Evolutionary conservation across 1,140 invertebrate genomes (phyloP).

Genomic region (Stegodyphus mimosarum): DNA sequence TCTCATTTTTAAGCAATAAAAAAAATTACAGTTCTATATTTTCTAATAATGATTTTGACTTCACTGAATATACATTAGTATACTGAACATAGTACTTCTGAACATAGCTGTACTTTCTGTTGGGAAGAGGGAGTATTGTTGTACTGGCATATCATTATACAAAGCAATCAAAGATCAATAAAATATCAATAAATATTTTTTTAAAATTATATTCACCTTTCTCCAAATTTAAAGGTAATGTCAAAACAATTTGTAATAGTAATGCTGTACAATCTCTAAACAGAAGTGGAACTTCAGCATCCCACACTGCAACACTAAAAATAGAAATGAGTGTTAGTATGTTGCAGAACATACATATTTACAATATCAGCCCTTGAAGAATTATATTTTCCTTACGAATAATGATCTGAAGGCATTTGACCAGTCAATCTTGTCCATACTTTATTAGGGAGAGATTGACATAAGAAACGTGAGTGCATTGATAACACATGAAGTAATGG

Average conservation of each 20-base stretch:
- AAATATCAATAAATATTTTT: not conserved
- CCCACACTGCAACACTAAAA: slow-evolving; percentile 66
- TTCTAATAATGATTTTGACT: no score
- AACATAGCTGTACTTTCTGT: not conserved
- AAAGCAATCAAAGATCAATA: not conserved
- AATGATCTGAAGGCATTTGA: slow-evolving; percentile 31
- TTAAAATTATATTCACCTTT: slow-evolving; percentile 75
- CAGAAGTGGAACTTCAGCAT: slow-evolving; percentile 82
- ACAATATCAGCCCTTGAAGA: not conserved
- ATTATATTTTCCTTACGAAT: slow-evolving; percentile 11
- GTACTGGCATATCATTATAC: not conserved
- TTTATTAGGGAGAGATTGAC: not conserved
- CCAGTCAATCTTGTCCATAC: slow-evolving; percentile 34
- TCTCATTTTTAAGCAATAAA: no score
- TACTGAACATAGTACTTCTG: not conserved
- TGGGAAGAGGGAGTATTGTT: not conserved
- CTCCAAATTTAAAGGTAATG: slow-evolving; percentile 86
- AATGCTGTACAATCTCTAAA: slow-evolving; percentile 85
- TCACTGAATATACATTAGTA: not conserved
- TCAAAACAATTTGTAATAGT: slow-evolving; percentile 85
- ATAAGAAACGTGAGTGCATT: slow-evolving; percentile 31
- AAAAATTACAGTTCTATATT: no score
- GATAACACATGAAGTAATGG: slow-evolving; percentile 88
- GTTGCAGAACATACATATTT: not conserved
- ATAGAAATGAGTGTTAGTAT: not conserved